Evolutionary conservation across 2,797 vertebrate species (phyloP).

Genomic region (Rhabdophis nuchalis): DNA sequence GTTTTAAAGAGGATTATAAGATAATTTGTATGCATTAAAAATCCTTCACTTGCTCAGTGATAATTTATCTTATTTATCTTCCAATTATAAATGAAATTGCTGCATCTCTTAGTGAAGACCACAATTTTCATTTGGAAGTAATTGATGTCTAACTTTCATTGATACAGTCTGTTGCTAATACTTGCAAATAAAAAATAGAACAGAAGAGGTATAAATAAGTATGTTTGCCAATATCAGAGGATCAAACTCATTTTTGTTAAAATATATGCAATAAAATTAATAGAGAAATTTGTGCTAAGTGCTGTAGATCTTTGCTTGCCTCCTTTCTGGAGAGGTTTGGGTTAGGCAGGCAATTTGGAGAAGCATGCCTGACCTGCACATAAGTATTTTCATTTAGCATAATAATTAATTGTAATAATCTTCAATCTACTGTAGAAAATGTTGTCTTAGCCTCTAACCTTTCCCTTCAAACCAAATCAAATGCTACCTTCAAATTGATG

Average conservation of each 20-base stretch:
- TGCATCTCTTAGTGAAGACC: neutral
- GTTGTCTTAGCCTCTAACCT: neutral
- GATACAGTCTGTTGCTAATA: neutral
- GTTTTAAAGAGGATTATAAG: neutral
- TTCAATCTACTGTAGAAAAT: neutral
- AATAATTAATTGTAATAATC: neutral
- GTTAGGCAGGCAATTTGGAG: neutral
- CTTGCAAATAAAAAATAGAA: neutral
- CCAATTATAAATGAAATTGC: neutral
- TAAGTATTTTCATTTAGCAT: neutral
- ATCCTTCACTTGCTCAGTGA: neutral
- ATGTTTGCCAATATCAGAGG: neutral
- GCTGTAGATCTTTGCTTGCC: neutral
- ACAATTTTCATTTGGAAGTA: neutral
- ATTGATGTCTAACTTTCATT: neutral
- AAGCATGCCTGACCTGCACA: neutral
- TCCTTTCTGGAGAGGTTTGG: neutral
- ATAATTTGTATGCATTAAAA: neutral
- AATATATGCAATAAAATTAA: neutral
- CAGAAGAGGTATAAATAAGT: neutral
- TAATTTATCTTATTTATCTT: neutral
- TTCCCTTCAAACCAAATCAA: neutral
- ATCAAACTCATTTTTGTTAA: neutral
- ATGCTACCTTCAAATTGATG: neutral
- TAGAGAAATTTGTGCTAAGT: neutral